Evolutionary conservation across 1,140 invertebrate genomes (phyloP).

Genomic region (Neodiprion pinetum): DNA sequence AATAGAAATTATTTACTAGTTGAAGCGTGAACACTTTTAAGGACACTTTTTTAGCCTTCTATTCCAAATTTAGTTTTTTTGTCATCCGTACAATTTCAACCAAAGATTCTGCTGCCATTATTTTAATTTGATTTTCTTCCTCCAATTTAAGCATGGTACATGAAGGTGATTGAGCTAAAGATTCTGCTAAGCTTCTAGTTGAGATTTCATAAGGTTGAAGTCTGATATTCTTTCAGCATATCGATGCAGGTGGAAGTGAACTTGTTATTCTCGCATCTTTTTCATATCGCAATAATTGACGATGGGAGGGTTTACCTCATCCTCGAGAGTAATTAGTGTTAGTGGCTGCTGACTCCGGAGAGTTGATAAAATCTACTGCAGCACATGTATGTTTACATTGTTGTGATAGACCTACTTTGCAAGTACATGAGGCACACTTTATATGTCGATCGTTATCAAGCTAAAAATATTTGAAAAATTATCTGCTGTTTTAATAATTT

Average conservation of each 20-base stretch:
- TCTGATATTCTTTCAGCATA: background rate
- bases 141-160: constrained; percentile 7
- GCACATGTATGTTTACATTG: constrained; percentile 27
- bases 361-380: constrained; percentile 22
- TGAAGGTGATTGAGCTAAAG: constrained; percentile 10
- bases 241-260: constrained; percentile 3
- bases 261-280: constrained; percentile 19
- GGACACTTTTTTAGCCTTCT: constrained; percentile 18
- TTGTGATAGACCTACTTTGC: constrained; percentile 21
- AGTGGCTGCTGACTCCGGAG: constrained; percentile 10
- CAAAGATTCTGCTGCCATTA: constrained; percentile 18
- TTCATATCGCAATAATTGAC: constrained; percentile 22
- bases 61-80: background rate
- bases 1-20: constrained; percentile 10
- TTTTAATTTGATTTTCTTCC: constrained; percentile 20
- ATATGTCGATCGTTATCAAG: constrained; percentile 20
- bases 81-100: background rate
- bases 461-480: constrained; percentile 8
- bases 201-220: background rate
- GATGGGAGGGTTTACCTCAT: constrained; percentile 24
- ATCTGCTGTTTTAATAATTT: no score
- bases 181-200: constrained; percentile 7
- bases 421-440: constrained; percentile 18
- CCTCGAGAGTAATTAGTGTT: constrained; percentile 22
- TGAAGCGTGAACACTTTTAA: constrained; percentile 21